A percentile compares a stretch with the other conserved stretches of the same genome.
phyloP scores from a whole-genome alignment of 1,140 invertebrate species.

The Aphaenogaster ashmeadi region DNA sequence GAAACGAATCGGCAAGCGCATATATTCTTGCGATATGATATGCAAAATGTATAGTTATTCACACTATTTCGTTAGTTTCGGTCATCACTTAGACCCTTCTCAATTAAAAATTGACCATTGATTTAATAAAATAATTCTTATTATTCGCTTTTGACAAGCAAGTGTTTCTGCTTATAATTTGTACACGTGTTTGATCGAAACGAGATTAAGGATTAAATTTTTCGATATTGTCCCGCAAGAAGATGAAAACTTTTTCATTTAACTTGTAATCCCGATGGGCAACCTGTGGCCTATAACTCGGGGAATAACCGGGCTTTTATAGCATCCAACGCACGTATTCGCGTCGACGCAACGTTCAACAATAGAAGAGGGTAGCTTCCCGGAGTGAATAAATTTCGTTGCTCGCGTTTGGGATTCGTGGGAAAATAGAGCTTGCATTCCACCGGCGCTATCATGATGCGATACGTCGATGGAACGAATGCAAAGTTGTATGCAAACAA shows the following conservation, averaged over 20 bases:
- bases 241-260: conserved; percentile 5
- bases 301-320: background rate
- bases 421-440: background rate
- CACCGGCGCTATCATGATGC: background rate
- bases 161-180: background rate
- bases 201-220: conserved; percentile 18
- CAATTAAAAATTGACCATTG: background rate
- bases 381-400: conserved; percentile 14
- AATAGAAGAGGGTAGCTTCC: background rate
- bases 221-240: background rate
- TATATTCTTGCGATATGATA: background rate
- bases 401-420: background rate
- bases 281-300: background rate
- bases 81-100: background rate
- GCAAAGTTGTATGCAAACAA: conserved; percentile 23
- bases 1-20: background rate
- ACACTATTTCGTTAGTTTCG: background rate
- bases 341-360: background rate
- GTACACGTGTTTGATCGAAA: background rate
- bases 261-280: background rate
- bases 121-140: background rate
- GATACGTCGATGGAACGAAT: background rate
- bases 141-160: background rate
- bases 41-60: background rate
- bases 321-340: background rate